phyloP scores from a whole-genome alignment of 2,113 vertebrate species.

The Peromyscus polionotus region DNA sequence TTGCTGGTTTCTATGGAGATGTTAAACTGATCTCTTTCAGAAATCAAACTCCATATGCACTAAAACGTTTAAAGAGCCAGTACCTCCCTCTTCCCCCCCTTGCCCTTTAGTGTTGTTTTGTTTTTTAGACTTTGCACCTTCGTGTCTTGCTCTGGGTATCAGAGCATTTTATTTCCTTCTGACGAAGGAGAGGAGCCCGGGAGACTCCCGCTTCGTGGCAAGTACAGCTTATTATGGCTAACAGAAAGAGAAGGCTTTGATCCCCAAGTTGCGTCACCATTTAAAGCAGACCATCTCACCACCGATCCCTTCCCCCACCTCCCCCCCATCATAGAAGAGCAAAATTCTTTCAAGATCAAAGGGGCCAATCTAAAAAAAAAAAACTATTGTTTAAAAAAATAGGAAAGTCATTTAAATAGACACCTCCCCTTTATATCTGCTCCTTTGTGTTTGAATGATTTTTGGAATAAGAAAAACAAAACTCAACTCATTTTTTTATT shows the following conservation, averaged over 20 bases:
- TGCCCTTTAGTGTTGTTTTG: constrained; percentile 57
- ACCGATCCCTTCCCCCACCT: constrained; percentile 41
- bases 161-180: constrained; percentile 83
- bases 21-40: constrained; percentile 95
- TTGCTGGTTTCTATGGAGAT: constrained; percentile 95
- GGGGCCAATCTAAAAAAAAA: constrained; percentile 83
- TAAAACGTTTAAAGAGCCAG: constrained; percentile 92
- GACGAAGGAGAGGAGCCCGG: constrained; percentile 83
- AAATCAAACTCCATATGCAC: constrained; percentile 94
- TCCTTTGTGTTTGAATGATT: constrained; percentile 84
- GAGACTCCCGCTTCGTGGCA: constrained; percentile 86
- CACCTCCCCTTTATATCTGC: constrained; percentile 85
- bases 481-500: constrained; percentile 87
- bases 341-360: constrained; percentile 92
- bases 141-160: constrained; percentile 79
- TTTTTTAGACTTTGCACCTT: constrained; percentile 88
- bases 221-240: constrained; percentile 88
- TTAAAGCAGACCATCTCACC: constrained; percentile 90
- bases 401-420: constrained; percentile 84
- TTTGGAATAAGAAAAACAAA: constrained; percentile 86
- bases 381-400: constrained; percentile 85
- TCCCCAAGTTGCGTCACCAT: constrained; percentile 90
- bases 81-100: constrained; percentile 62
- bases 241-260: constrained; percentile 88
- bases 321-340: constrained; percentile 84